phyloP scores from a whole-genome alignment of 2,888 invertebrate genomes.

The Mythimna lalbum region DNA sequence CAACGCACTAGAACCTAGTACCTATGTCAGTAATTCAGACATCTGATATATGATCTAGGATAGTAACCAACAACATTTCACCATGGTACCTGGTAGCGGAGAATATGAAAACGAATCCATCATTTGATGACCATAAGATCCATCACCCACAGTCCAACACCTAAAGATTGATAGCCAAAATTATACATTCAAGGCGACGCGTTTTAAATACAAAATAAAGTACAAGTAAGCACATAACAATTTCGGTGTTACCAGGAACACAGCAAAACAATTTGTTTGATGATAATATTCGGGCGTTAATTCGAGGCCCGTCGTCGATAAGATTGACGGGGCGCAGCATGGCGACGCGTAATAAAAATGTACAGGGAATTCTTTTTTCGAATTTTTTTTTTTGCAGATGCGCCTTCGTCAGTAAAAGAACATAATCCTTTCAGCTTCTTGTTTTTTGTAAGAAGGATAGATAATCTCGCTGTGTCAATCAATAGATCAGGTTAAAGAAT shows the following conservation, averaged over 20 bases:
- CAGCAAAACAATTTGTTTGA: slow-evolving; percentile 73
- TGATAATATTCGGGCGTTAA: slow-evolving; percentile 76
- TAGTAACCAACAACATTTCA: background rate
- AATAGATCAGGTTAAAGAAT: too few species aligned
- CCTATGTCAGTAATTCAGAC: too few species aligned
- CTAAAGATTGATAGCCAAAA: slow-evolving; percentile 42
- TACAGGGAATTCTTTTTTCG: slow-evolving; percentile 39
- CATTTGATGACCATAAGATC: background rate
- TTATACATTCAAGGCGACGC: slow-evolving; percentile 49
- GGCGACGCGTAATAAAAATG: slow-evolving; percentile 64
- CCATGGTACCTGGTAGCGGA: too few species aligned
- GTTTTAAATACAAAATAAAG: slow-evolving; percentile 56
- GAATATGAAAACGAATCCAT: background rate
- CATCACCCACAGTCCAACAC: slow-evolving; percentile 23
- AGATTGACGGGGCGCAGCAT: slow-evolving; percentile 70
- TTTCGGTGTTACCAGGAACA: slow-evolving; percentile 59
- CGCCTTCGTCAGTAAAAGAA: background rate
- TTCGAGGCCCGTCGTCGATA: slow-evolving; percentile 68
- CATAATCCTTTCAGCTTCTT: background rate
- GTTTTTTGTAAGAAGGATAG: background rate
- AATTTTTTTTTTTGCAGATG: slow-evolving; percentile 7
- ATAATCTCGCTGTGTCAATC: background rate
- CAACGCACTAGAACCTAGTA: too few species aligned
- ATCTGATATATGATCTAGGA: background rate
- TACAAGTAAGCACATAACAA: slow-evolving; percentile 56